phyloP scores from a whole-genome alignment of 92 coral and sea anemone genomes.

The Bergia sp. region DNA sequence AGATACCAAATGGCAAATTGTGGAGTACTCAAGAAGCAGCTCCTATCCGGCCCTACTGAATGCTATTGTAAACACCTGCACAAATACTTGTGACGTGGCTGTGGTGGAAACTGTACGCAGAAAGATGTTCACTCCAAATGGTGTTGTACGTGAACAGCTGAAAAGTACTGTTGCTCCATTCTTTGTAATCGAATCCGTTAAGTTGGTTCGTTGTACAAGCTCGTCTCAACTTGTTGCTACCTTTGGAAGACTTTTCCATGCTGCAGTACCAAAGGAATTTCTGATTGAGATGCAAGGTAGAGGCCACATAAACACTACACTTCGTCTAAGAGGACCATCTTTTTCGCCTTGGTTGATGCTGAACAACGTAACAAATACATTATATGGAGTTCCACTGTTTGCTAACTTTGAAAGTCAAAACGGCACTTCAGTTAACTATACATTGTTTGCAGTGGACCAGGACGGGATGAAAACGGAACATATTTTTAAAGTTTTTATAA shows the following conservation, averaged over 20 bases:
- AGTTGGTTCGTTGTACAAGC: constrained; percentile 33
- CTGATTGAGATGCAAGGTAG: constrained; percentile 27
- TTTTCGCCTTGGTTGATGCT: constrained; percentile 34
- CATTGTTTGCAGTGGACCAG: constrained; percentile 30
- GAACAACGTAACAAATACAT: neutral
- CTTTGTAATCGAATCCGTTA: constrained; percentile 32
- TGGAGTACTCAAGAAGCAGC: constrained; percentile 24
- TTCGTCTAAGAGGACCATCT: constrained; percentile 19
- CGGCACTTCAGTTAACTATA: constrained; percentile 28
- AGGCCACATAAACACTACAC: constrained; percentile 9
- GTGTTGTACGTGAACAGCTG: neutral
- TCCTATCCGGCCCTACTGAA: constrained; percentile 41
- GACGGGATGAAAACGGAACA: constrained; percentile 34
- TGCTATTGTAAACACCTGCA: constrained; percentile 35
- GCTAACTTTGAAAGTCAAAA: constrained; percentile 35
- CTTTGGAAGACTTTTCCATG: constrained; percentile 38
- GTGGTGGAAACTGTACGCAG: constrained; percentile 19
- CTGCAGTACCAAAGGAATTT: neutral
- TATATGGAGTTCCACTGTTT: constrained; percentile 35
- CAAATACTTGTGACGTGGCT: constrained; percentile 35
- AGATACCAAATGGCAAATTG: constrained; percentile 31
- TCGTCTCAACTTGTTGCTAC: constrained; percentile 35
- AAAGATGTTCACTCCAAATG: constrained; percentile 8
- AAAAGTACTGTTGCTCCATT: constrained; percentile 34
- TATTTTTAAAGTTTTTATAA: constrained; percentile 33